A percentile compares a stretch with the other conserved stretches of the same genome.
These are phyloP conservation scores for Melanogrammus aeglefinus DNA, from an alignment of 2,797 vertebrate genomes.

Conservation along the genomic window DNA sequence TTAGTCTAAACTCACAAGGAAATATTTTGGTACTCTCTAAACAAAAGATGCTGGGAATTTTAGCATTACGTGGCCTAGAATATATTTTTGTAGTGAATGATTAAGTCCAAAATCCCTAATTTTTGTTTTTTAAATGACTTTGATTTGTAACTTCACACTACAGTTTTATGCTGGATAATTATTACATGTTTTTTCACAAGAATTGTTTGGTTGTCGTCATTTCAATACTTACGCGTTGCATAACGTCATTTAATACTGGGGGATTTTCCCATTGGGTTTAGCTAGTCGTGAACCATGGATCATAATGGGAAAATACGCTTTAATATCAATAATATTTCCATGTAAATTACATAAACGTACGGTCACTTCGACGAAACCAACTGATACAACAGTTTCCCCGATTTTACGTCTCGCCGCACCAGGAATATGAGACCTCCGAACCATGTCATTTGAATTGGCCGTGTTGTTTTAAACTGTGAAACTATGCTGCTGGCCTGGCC, in stretches of 20 bases:
- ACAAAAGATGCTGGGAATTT: constrained; percentile 72
- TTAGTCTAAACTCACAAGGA: constrained; percentile 67
- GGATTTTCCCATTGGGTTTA: neutral
- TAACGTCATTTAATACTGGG: neutral
- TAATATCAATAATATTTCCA: neutral
- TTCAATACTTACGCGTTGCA: neutral
- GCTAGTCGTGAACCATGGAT: neutral
- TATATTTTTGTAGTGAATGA: constrained; percentile 83
- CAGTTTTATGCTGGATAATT: constrained; percentile 67
- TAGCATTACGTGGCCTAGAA: constrained; percentile 70
- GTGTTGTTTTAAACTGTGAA: neutral
- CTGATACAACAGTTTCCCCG: neutral
- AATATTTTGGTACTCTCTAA: constrained; percentile 80
- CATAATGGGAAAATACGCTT: neutral
- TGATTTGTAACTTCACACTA: constrained; percentile 75
- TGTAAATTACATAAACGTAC: neutral
- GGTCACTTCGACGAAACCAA: neutral
- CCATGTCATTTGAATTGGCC: neutral
- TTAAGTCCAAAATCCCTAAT: constrained; percentile 66
- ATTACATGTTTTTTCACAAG: constrained; percentile 66
- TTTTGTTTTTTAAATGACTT: constrained; percentile 42
- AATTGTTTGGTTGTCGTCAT: constrained; percentile 11
- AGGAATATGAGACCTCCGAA: neutral
- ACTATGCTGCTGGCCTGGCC: neutral
- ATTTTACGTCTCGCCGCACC: neutral